phyloP scores from a whole-genome alignment of 1,140 invertebrate species.

The Neodiprion lecontei region DNA sequence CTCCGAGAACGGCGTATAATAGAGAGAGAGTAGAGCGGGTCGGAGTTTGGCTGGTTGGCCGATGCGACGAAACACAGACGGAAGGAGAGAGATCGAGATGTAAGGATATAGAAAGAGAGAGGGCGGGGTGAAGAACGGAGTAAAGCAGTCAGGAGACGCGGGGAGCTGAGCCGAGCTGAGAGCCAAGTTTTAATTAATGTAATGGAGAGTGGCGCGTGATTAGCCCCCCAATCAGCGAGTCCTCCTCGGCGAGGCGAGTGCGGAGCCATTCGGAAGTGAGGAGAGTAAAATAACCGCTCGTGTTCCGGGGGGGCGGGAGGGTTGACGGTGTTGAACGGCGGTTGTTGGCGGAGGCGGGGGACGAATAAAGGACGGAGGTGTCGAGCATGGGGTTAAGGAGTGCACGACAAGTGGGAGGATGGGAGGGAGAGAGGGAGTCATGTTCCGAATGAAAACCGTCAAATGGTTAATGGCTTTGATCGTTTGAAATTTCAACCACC shows the following conservation, averaged over 20 bases:
- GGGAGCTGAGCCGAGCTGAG: slow-evolving; percentile 35
- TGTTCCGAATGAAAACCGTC: slow-evolving; percentile 8
- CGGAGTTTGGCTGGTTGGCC: slow-evolving; percentile 1
- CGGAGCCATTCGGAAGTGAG: background rate
- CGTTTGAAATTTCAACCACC: slow-evolving; percentile 1
- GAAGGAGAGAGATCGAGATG: slow-evolving; percentile 9
- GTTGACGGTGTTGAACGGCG: background rate
- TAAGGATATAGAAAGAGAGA: slow-evolving; percentile 3
- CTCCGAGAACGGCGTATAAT: slow-evolving; percentile 5
- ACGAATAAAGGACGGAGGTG: background rate
- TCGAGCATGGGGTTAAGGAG: background rate
- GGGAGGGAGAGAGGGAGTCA: slow-evolving; percentile 1
- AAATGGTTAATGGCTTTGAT: slow-evolving; percentile 3
- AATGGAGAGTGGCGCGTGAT: slow-evolving; percentile 57
- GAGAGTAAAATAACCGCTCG: background rate
- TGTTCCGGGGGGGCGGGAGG: background rate
- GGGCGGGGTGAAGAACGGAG: slow-evolving; percentile 11
- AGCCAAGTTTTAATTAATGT: slow-evolving; percentile 59
- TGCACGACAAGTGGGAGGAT: background rate
- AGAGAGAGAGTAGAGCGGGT: slow-evolving; percentile 13
- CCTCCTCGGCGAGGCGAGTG: slow-evolving; percentile 23
- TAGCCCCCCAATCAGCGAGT: slow-evolving; percentile 49
- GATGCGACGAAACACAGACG: slow-evolving; percentile 12
- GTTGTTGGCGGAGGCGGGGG: background rate
- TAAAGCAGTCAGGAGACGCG: background rate